These are phyloP conservation scores for Ligdia adustata DNA, from an alignment of 2,888 invertebrate species.

Conservation along the genomic window DNA sequence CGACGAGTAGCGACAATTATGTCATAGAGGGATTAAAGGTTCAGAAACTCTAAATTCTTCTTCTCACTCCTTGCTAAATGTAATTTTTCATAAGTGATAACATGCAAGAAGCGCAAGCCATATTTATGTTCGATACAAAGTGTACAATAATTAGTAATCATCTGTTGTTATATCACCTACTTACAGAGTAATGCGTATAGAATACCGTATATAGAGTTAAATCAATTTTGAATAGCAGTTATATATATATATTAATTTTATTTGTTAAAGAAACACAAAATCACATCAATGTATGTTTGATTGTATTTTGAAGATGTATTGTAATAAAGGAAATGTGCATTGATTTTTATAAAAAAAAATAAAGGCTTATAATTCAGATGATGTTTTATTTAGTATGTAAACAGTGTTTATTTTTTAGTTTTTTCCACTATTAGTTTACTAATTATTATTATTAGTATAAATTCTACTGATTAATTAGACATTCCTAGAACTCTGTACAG, in stretches of 20 bases:
- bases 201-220: constrained; percentile 26
- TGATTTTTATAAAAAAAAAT: constrained; percentile 78
- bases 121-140: constrained; percentile 67
- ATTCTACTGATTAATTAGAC: constrained; percentile 41
- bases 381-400: constrained; percentile 35
- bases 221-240: constrained; percentile 22
- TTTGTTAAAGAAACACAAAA: constrained; percentile 23
- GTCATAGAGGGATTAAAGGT: no score
- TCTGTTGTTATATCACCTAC: constrained; percentile 18
- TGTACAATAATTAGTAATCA: constrained; percentile 49
- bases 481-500: constrained; percentile 91
- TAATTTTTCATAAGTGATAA: constrained; percentile 14
- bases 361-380: constrained; percentile 60
- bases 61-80: background rate
- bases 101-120: constrained; percentile 56
- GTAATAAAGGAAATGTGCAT: constrained; percentile 63
- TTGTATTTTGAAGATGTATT: constrained; percentile 66
- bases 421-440: no score
- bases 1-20: no score
- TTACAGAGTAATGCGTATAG: constrained; percentile 4
- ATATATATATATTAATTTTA: constrained; percentile 37
- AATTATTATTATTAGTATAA: background rate
- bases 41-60: no score
- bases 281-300: constrained; percentile 42
- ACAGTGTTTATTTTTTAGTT: no score